Percentiles rank a stretch among this genome's conserved stretches.
Evolutionary conservation across 1,140 invertebrate genomes (phyloP).

Genomic region (Halyomorpha halys): DNA sequence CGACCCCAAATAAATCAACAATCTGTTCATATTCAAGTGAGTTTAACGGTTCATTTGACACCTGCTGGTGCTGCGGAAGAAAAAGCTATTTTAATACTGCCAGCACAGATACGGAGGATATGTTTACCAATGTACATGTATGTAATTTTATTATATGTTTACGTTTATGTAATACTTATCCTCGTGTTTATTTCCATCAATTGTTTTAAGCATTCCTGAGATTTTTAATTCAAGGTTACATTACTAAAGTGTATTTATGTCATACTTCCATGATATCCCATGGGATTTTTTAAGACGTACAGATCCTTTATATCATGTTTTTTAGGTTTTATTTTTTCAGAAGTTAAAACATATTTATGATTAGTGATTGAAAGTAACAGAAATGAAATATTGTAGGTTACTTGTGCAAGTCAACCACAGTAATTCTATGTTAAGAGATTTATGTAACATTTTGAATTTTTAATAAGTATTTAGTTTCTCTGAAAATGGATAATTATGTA

Average conservation of each 20-base stretch:
- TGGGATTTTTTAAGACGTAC: conserved; percentile 1
- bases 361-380: neutral
- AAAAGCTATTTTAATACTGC: neutral
- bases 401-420: neutral
- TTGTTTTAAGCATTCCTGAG: neutral
- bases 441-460: neutral
- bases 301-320: neutral
- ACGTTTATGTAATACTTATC: neutral
- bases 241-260: neutral
- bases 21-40: conserved; percentile 3
- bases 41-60: conserved; percentile 10
- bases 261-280: neutral
- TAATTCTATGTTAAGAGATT: neutral
- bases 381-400: neutral
- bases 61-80: neutral
- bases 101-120: neutral
- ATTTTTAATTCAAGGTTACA: conserved; percentile 21
- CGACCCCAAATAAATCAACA: neutral
- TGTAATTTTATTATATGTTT: neutral
- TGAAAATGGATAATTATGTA: too few species aligned
- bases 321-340: neutral
- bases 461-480: too few species aligned
- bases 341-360: neutral
- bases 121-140: conserved; percentile 9
- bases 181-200: neutral